A percentile compares a stretch with the other conserved stretches of the same genome.
Evolutionary conservation across 1,140 invertebrate species (phyloP).

Genomic region (roundworm (Caenorhabditis elegans)): DNA sequence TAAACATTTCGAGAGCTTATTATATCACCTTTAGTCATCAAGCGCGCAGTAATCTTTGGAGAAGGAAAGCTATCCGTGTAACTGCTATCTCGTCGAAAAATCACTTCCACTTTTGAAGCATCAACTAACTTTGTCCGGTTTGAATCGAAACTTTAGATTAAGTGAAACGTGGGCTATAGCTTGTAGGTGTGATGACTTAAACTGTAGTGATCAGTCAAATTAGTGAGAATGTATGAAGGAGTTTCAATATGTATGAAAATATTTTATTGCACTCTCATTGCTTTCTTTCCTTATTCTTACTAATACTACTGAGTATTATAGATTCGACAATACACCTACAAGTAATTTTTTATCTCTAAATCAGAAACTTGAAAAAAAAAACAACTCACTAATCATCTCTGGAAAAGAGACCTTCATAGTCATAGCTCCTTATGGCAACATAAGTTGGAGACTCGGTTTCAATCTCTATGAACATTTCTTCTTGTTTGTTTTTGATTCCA

Average conservation of each 20-base stretch:
- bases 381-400: neutral
- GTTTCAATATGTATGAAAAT: too few relatives aligned
- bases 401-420: neutral
- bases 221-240: too few relatives aligned
- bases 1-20: neutral
- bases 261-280: too few relatives aligned
- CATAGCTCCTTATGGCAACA: neutral
- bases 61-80: neutral
- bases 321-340: too few relatives aligned
- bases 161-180: too few relatives aligned
- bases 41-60: neutral
- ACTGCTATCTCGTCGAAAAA: neutral
- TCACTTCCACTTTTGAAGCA: neutral
- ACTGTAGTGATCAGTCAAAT: too few relatives aligned
- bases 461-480: neutral
- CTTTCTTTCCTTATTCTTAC: too few relatives aligned
- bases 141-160: neutral
- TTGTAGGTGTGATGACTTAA: too few relatives aligned
- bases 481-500: neutral
- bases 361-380: too few relatives aligned
- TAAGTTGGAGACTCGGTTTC: too few relatives aligned
- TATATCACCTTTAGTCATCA: neutral
- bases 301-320: too few relatives aligned
- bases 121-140: neutral
- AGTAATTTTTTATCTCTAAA: too few relatives aligned